Conservation (phyloP, 2,888 invertebrate species). For the Sarcophaga caerulescens region DNA sequence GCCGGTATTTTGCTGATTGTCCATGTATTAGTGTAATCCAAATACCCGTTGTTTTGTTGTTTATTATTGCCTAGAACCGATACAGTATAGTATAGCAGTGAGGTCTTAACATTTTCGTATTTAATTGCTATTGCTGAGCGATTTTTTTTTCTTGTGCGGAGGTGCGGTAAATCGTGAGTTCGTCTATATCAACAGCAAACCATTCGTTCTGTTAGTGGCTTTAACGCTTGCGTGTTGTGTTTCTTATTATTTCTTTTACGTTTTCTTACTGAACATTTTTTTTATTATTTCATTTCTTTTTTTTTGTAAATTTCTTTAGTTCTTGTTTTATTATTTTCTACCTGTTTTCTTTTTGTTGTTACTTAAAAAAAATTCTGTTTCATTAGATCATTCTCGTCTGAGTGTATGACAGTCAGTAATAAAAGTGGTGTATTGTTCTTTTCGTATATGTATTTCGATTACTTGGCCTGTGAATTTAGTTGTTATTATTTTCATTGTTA, state of each 20-base stretch:
- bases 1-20: constrained; percentile 55
- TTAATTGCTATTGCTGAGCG: constrained; percentile 53
- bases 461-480: no score
- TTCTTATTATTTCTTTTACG: constrained; percentile 17
- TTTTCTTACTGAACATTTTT: constrained; percentile 24
- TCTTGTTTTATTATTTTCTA: constrained; percentile 30
- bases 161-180: constrained; percentile 55
- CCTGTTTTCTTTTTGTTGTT: constrained; percentile 49
- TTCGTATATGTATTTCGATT: no score
- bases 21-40: neutral
- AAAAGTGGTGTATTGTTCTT: no score
- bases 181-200: neutral
- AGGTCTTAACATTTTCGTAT: constrained; percentile 60
- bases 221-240: constrained; percentile 58
- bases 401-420: neutral
- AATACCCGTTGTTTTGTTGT: constrained; percentile 20
- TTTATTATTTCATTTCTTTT: constrained; percentile 30
- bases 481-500: no score
- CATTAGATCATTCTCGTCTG: constrained; percentile 43
- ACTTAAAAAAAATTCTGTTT: constrained; percentile 43
- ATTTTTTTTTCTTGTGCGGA: constrained; percentile 20
- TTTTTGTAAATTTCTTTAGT: constrained; percentile 18
- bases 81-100: neutral
- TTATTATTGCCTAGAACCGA: constrained; percentile 1
- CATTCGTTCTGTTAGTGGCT: constrained; percentile 10